These are phyloP conservation scores for Hephaestus fuliginosus DNA, from an alignment of 2,797 vertebrate species.

Conservation along the genomic window DNA sequence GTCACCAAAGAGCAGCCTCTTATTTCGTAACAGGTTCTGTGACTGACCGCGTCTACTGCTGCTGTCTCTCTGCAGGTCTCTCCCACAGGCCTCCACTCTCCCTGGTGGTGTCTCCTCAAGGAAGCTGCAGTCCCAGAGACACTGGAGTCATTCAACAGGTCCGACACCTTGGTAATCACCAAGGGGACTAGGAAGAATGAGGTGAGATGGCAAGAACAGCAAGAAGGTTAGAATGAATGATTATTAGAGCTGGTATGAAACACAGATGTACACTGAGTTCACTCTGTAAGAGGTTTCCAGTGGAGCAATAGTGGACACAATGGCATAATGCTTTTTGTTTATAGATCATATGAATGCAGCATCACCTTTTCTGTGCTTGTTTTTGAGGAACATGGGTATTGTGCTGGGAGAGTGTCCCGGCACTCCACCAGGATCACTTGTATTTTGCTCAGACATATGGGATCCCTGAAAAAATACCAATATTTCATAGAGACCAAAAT, in stretches of 20 bases:
- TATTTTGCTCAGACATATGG: slow-evolving; percentile 69
- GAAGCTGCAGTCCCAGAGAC: slow-evolving; percentile 67
- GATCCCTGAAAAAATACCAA: slow-evolving; percentile 45
- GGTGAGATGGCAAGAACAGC: slow-evolving; percentile 76
- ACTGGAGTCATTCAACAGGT: slow-evolving; percentile 81
- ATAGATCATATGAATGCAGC: slow-evolving; percentile 43
- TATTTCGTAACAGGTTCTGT: slow-evolving; percentile 6
- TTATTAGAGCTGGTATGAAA: slow-evolving; percentile 34
- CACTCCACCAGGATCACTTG: slow-evolving; percentile 62
- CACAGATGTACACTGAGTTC: slow-evolving; percentile 37
- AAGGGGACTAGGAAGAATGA: slow-evolving; percentile 85
- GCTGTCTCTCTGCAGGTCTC: slow-evolving; percentile 86
- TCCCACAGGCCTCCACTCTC: slow-evolving; percentile 86
- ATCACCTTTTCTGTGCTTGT: slow-evolving; percentile 73
- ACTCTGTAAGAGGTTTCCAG: slow-evolving; percentile 4
- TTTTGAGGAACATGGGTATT: slow-evolving; percentile 56
- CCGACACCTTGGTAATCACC: slow-evolving; percentile 80
- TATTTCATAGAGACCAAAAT: slow-evolving; percentile 6
- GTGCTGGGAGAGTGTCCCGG: slow-evolving; percentile 51
- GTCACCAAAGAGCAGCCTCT: slow-evolving; percentile 8
- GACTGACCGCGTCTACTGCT: slow-evolving; percentile 81
- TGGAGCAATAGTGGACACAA: slow-evolving; percentile 2
- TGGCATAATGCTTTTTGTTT: slow-evolving; percentile 46
- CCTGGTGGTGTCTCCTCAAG: slow-evolving; percentile 80
- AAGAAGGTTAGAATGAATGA: slow-evolving; percentile 43